phyloP scores from a whole-genome alignment of 2,888 invertebrate genomes.

The Eristalis pertinax region DNA sequence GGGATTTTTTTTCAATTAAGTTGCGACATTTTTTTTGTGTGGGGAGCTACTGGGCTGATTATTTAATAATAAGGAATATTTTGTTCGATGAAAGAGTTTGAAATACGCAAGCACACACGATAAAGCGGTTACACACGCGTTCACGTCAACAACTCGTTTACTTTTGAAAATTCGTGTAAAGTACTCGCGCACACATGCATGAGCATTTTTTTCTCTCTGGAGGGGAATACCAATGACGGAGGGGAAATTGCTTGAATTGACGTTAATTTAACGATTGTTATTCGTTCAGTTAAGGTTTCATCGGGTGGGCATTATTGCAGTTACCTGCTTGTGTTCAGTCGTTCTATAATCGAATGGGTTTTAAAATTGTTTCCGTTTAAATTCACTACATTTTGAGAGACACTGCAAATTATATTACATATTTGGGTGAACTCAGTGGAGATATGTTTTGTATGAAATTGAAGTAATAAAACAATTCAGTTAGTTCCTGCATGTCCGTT shows the following conservation, averaged over 20 bases:
- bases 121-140: constrained; percentile 70
- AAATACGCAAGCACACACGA: constrained; percentile 56
- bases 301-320: neutral
- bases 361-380: neutral
- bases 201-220: constrained; percentile 10
- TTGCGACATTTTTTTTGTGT: constrained; percentile 32
- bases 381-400: neutral
- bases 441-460: no score
- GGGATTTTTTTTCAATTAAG: constrained; percentile 18
- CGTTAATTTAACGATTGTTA: constrained; percentile 57
- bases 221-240: constrained; percentile 60
- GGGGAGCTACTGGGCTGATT: neutral
- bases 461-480: no score
- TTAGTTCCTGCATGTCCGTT: no score
- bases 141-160: constrained; percentile 76
- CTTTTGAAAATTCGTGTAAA: constrained; percentile 64
- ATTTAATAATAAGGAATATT: constrained; percentile 22
- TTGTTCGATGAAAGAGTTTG: constrained; percentile 35
- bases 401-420: no score
- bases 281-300: constrained; percentile 41
- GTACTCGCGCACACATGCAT: constrained; percentile 39
- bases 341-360: neutral
- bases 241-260: constrained; percentile 58
- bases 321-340: neutral
- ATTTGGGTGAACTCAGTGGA: no score